Evolutionary conservation across 2,113 vertebrate genomes (phyloP).

Genomic region (Tetrao urogallus): DNA sequence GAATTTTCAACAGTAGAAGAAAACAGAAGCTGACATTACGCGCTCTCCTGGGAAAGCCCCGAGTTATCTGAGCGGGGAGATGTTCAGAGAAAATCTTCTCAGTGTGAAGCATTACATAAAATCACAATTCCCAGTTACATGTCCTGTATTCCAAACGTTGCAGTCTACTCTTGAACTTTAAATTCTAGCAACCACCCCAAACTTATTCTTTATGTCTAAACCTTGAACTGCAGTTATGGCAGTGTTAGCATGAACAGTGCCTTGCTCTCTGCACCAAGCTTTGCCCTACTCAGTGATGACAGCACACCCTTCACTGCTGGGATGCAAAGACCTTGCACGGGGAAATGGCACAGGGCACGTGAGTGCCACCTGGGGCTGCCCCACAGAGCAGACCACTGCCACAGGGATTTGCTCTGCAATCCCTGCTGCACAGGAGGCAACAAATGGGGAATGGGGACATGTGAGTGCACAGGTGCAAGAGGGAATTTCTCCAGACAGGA

Average conservation of each 20-base stretch:
- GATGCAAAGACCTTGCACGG: rapidly evolving
- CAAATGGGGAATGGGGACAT: background rate
- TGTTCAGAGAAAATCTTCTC: background rate
- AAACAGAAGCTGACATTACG: background rate
- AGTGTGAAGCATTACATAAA: background rate
- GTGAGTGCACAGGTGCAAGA: conserved; percentile 57
- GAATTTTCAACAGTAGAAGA: background rate
- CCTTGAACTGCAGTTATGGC: background rate
- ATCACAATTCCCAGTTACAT: background rate
- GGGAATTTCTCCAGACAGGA: conserved; percentile 60
- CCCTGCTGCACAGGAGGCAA: background rate
- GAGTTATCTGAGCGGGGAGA: background rate
- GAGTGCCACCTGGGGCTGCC: background rate
- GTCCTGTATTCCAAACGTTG: background rate
- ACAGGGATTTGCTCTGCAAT: background rate
- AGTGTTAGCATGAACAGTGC: background rate
- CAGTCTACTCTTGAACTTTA: background rate
- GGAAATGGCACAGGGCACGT: background rate
- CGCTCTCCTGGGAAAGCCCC: background rate
- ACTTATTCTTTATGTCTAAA: background rate
- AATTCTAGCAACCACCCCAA: background rate
- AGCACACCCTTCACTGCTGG: background rate
- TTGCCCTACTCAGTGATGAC: background rate
- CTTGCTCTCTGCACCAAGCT: background rate
- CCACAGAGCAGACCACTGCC: background rate